Conservation (phyloP, 2,888 invertebrate species). For the Dysmachus trigonus region DNA sequence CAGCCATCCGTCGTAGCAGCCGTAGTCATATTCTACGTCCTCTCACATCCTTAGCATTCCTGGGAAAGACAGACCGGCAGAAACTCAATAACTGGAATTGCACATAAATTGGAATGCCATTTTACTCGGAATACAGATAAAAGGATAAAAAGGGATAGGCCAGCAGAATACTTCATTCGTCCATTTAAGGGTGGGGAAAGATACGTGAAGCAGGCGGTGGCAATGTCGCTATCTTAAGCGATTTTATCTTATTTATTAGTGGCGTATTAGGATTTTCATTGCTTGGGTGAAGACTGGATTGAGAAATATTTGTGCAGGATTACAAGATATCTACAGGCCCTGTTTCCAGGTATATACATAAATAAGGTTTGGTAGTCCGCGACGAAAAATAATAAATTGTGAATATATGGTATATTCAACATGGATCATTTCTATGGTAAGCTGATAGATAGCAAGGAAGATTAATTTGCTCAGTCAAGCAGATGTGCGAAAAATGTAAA, state of each 20-base stretch:
- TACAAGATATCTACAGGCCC: neutral
- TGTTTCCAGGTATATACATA: neutral
- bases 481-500: too few relatives aligned
- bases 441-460: neutral
- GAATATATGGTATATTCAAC: too few relatives aligned
- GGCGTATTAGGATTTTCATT: neutral
- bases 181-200: neutral
- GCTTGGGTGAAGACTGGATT: neutral
- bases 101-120: constrained; percentile 42
- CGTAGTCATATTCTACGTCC: neutral
- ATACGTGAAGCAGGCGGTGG: neutral
- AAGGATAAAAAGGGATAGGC: neutral
- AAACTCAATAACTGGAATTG: constrained; percentile 42
- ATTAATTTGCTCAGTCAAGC: too few relatives aligned
- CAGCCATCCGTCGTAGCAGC: neutral
- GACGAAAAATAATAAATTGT: neutral
- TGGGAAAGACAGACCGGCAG: constrained; percentile 12
- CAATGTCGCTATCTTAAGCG: neutral
- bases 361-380: too few relatives aligned
- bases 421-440: neutral
- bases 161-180: neutral
- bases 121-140: neutral
- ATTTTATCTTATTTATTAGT: neutral
- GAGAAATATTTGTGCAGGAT: neutral
- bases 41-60: constrained; percentile 32